phyloP scores from a whole-genome alignment of 2,888 invertebrate species.

The Hirtodrosophila trivittata region DNA sequence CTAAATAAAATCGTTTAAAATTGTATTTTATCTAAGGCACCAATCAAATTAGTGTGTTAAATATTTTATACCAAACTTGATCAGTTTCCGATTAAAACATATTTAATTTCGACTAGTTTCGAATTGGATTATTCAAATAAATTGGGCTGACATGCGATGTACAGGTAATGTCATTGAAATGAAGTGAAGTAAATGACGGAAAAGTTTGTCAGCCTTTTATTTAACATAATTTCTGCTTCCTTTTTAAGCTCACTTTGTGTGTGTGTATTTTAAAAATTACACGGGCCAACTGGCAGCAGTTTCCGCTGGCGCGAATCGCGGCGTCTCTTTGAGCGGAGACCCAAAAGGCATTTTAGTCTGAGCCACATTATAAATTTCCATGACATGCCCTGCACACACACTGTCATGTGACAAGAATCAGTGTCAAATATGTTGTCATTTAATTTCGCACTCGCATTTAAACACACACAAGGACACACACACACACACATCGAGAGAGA shows the following conservation, averaged over 20 bases:
- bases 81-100: constrained; percentile 9
- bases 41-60: constrained; percentile 34
- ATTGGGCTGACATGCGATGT: no score
- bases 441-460: constrained; percentile 73
- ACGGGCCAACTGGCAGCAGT: constrained; percentile 51
- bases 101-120: constrained; percentile 5
- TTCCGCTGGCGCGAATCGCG: constrained; percentile 21
- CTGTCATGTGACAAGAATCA: constrained; percentile 77
- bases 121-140: not conserved
- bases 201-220: constrained; percentile 33
- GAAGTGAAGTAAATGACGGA: constrained; percentile 31
- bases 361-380: constrained; percentile 72
- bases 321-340: not conserved
- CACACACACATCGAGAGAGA: constrained; percentile 12
- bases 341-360: constrained; percentile 60
- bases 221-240: constrained; percentile 5
- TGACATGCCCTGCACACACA: constrained; percentile 64
- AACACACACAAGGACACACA: constrained; percentile 26
- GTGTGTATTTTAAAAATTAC: constrained; percentile 57
- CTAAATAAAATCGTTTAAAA: constrained; percentile 38
- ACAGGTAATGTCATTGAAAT: constrained; percentile 30
- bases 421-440: constrained; percentile 80
- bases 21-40: constrained; percentile 14
- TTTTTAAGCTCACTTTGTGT: constrained; percentile 14
- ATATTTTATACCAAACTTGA: constrained; percentile 29